phyloP scores from a whole-genome alignment of 2,113 vertebrate genomes.

The Anas platyrhynchos region DNA sequence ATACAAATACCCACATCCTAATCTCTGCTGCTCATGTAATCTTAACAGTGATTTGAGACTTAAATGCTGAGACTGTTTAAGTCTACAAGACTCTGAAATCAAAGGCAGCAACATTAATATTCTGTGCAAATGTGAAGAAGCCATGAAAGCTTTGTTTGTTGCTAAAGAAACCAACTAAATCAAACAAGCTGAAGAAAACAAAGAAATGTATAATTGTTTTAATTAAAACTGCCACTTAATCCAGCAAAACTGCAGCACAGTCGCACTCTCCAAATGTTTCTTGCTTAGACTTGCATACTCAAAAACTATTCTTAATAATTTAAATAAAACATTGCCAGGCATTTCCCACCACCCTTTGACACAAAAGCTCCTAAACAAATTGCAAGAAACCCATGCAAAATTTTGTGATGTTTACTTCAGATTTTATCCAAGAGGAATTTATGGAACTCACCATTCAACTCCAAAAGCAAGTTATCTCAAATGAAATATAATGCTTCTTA shows the following conservation, averaged over 20 bases:
- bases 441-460: constrained; percentile 18
- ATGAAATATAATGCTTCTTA: not conserved
- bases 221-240: constrained; percentile 65
- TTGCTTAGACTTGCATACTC: constrained; percentile 1
- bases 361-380: constrained; percentile 50
- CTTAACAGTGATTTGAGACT: not conserved
- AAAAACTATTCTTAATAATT: constrained; percentile 8
- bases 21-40: not conserved
- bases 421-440: constrained; percentile 60
- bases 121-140: constrained; percentile 36
- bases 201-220: constrained; percentile 64
- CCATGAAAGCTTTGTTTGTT: constrained; percentile 49
- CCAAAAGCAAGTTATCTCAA: constrained; percentile 32
- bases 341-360: constrained; percentile 16
- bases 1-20: not conserved
- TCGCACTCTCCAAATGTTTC: not conserved
- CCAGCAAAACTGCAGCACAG: not conserved
- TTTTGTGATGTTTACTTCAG: constrained; percentile 53
- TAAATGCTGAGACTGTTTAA: not conserved
- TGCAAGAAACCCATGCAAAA: constrained; percentile 43
- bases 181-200: constrained; percentile 63
- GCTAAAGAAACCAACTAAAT: constrained; percentile 22
- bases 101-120: constrained; percentile 20
- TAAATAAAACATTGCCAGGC: constrained; percentile 28
- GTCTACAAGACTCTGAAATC: constrained; percentile 1